A percentile compares a stretch with the other conserved stretches of the same genome.
Conservation (phyloP, 2,888 invertebrate species). For the Phengaris arion region DNA sequence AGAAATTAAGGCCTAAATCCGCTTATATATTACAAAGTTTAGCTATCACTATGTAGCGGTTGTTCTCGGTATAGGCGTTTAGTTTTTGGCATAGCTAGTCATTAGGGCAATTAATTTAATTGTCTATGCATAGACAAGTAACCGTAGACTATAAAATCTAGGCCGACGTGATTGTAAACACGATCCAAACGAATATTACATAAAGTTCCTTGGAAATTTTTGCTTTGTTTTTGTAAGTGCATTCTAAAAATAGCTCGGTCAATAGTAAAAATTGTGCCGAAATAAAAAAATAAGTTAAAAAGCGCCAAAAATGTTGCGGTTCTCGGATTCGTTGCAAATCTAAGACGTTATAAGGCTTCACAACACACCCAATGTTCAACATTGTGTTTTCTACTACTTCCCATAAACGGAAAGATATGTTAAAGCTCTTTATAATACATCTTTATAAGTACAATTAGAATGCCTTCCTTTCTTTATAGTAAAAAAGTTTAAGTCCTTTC, state of each 20-base stretch:
- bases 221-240: conserved; percentile 21
- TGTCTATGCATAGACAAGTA: conserved; percentile 10
- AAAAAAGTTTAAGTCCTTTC: conserved; percentile 3
- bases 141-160: conserved; percentile 11
- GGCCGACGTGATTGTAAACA: conserved; percentile 20
- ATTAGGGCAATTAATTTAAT: conserved; percentile 42
- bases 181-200: conserved; percentile 16
- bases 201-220: conserved; percentile 14
- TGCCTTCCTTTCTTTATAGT: background rate
- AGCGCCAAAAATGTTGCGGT: conserved; percentile 44
- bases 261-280: conserved; percentile 39
- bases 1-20: conserved; percentile 46
- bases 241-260: conserved; percentile 29
- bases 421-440: conserved; percentile 26
- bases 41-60: conserved; percentile 36
- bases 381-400: background rate
- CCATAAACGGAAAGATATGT: background rate
- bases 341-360: conserved; percentile 29
- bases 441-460: conserved; percentile 18
- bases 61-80: conserved; percentile 56
- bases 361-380: background rate
- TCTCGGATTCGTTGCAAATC: conserved; percentile 39
- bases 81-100: conserved; percentile 72
- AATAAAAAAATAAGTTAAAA: conserved; percentile 39
- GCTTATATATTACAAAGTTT: conserved; percentile 58